Evolutionary conservation across 2,797 vertebrate species (phyloP), one percentile per base, ranked within the genome.

Genomic region (Acipenser oxyrinchus): DNA sequence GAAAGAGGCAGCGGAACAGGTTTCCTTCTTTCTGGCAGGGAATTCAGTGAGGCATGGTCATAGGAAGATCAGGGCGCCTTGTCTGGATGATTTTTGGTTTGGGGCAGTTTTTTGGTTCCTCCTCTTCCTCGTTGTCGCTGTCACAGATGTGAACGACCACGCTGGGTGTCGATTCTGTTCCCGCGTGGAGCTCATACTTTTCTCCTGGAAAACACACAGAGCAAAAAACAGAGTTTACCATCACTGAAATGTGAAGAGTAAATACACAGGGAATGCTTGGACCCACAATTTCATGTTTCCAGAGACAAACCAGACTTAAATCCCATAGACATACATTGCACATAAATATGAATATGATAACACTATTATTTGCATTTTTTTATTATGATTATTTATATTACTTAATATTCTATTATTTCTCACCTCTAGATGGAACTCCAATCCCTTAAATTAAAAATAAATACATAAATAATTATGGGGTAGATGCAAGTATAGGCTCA

Each of bases 11-110:
- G 78, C 76, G 83, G 74, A 73, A 79, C 76, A 82, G 73, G 1
- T 76, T 72, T 75, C 73, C 73, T 75, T 62, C 78, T 52, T n/a
- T 64, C 0, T 82, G 80, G 84, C 75, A 78, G 71, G 52, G 72
- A 71, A 78, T 81, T 92, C 88, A 93, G 86, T 92, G 88, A 74
- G 89, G 90, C 75, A 90, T 82, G 60, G 87, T 78, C 8, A 83
- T 79, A 0, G 91, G 91, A 75, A 87, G 83, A 67, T 88, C 89
- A 0, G 92, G 92, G 66, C 91, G 91, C 62, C 91, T 86, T 61
- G 91, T 93, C 64, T 93, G 92, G 77, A 92, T 88, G 78, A 93
- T 93, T 88, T 90, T 90, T 83, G 91, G 91, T 84, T 89, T 92
- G 62, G 90, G 90, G 75, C 87, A 89, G 76, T 83, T 89, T 82